These are phyloP conservation scores for Drosophila pegasa DNA, from an alignment of 2,888 invertebrate species.

Conservation along the genomic window DNA sequence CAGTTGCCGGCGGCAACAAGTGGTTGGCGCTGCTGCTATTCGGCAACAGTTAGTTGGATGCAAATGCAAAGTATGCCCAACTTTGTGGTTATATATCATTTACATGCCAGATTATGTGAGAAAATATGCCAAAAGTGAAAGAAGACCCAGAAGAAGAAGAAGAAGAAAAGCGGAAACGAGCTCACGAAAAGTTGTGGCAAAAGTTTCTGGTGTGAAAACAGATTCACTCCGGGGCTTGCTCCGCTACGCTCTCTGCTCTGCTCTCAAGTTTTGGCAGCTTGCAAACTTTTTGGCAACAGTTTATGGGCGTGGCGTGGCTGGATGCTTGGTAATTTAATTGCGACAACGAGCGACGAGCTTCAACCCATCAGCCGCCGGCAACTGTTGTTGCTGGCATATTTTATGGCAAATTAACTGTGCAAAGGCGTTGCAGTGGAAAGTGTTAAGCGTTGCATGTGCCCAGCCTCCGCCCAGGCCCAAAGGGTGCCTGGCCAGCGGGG, in stretches of 20 bases:
- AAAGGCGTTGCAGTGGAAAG: conserved; percentile 69
- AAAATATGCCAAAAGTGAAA: conserved; percentile 60
- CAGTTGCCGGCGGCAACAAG: conserved; percentile 47
- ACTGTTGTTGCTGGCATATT: conserved; percentile 63
- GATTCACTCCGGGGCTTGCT: conserved; percentile 16
- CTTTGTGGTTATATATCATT: conserved; percentile 70
- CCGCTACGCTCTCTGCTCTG: conserved; percentile 8
- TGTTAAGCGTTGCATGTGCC: conserved; percentile 34
- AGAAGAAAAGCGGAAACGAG: conserved; percentile 35
- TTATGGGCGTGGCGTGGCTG: conserved; percentile 37
- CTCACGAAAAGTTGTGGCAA: conserved; percentile 52
- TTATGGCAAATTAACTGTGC: conserved; percentile 72
- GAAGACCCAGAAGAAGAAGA: conserved; percentile 42
- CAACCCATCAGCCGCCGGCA: conserved; percentile 42
- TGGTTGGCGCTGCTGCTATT: conserved; percentile 28
- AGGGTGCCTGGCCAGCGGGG: conserved; percentile 14
- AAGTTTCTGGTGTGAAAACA: conserved; percentile 68
- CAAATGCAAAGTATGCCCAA: conserved; percentile 62
- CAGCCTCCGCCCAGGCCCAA: conserved; percentile 16
- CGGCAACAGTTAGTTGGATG: conserved; percentile 10
- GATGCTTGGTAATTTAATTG: conserved; percentile 69
- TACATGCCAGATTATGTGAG: conserved; percentile 66
- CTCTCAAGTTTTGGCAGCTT: conserved; percentile 66
- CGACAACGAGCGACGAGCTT: conserved; percentile 59
- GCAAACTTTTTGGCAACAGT: conserved; percentile 77